Conservation (phyloP, 2,797 vertebrate species). For the Argentina silus region DNA sequence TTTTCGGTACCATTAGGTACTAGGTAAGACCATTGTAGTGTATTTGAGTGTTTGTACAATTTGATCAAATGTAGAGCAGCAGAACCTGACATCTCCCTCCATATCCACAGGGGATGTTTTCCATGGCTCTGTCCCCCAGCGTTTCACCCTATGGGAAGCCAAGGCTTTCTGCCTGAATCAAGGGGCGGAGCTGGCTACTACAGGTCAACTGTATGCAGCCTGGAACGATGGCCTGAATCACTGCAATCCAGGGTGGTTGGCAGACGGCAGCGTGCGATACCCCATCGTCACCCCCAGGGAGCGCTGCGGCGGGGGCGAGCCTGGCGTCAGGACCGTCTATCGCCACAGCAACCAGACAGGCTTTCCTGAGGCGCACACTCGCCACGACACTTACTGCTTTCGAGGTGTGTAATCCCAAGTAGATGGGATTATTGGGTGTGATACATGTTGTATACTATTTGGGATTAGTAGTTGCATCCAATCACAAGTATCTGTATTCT, state of each 20-base stretch:
- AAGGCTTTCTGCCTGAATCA: conserved; percentile 76
- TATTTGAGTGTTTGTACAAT: background rate
- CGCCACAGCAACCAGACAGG: conserved; percentile 91
- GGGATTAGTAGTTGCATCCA: background rate
- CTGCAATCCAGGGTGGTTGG: conserved; percentile 94
- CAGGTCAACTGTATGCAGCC: conserved; percentile 89
- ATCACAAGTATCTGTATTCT: background rate
- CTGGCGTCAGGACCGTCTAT: conserved; percentile 91
- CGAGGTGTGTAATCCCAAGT: conserved; percentile 74
- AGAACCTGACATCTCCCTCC: conserved; percentile 9
- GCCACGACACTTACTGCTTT: conserved; percentile 91
- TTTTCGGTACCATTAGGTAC: no score
- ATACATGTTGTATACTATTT: background rate
- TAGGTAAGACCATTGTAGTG: no score
- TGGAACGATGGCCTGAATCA: conserved; percentile 89
- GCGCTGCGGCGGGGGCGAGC: conserved; percentile 86
- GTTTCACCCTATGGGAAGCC: conserved; percentile 87
- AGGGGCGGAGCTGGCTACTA: conserved; percentile 82
- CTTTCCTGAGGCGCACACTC: conserved; percentile 84
- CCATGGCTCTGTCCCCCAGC: conserved; percentile 73
- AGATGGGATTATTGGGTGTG: background rate
- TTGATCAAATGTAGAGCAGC: background rate
- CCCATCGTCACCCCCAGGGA: conserved; percentile 88
- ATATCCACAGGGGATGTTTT: conserved; percentile 85
- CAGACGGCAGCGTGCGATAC: conserved; percentile 91